phyloP scores from a whole-genome alignment of 2,888 invertebrate genomes.

The Drosophila diplacantha region DNA sequence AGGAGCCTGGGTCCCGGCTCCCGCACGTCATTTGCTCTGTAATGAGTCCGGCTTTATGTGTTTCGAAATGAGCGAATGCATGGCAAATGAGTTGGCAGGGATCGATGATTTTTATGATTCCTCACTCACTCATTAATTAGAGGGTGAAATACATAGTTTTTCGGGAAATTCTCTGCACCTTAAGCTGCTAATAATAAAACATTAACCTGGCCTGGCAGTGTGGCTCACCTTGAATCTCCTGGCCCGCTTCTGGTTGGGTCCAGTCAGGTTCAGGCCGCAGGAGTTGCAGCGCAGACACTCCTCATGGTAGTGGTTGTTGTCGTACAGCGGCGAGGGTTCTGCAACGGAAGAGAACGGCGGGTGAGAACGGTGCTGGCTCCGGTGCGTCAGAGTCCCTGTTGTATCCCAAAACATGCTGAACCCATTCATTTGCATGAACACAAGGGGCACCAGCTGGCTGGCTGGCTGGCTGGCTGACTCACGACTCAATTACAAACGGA shows the following conservation, averaged over 20 bases:
- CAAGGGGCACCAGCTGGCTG: constrained; percentile 42
- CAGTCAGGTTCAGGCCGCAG: constrained; percentile 94
- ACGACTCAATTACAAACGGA: constrained; percentile 65
- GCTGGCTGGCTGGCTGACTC: constrained; percentile 28
- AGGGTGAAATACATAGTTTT: background rate
- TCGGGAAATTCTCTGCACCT: too few relatives aligned
- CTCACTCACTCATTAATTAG: background rate
- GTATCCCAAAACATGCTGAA: constrained; percentile 7
- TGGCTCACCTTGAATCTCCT: constrained; percentile 81
- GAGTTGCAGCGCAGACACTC: constrained; percentile 98
- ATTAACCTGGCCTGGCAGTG: too few relatives aligned
- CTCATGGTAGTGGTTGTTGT: constrained; percentile 98
- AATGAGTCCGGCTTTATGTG: constrained; percentile 55
- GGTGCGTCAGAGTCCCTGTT: background rate
- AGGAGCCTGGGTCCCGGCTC: background rate
- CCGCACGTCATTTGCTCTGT: constrained; percentile 41
- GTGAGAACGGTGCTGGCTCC: background rate
- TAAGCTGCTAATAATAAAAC: too few relatives aligned
- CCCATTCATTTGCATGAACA: constrained; percentile 63
- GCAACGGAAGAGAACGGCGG: constrained; percentile 77
- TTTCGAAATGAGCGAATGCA: constrained; percentile 56
- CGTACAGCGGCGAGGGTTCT: constrained; percentile 94
- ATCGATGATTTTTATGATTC: too few relatives aligned
- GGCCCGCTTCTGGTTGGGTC: constrained; percentile 88
- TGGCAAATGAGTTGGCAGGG: constrained; percentile 48